These are phyloP conservation scores for Smutsia gigantea DNA, from an alignment of 2,797 vertebrate genomes.

Conservation along the genomic window DNA sequence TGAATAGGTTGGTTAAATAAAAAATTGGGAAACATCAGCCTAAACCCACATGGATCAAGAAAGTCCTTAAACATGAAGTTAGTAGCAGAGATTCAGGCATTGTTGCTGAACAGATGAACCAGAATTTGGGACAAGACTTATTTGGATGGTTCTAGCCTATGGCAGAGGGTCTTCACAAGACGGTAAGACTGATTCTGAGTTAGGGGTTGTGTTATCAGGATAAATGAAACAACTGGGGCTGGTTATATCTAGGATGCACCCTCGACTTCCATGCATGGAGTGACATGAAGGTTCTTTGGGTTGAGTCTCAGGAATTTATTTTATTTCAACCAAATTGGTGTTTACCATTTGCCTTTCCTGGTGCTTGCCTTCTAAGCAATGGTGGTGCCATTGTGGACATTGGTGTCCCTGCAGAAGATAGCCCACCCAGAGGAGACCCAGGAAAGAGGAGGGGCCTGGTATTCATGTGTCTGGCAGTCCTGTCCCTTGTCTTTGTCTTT, in stretches of 20 bases:
- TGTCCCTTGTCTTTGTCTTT: background rate
- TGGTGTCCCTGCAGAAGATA: background rate
- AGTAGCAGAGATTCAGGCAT: background rate
- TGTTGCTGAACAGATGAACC: accelerated
- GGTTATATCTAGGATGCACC: no score
- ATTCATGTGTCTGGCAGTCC: background rate
- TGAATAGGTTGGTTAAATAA: background rate
- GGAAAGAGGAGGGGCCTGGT: background rate
- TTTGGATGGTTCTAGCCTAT: background rate
- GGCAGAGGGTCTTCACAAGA: background rate
- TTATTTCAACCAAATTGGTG: background rate
- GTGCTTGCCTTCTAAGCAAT: background rate
- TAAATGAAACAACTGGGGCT: accelerated
- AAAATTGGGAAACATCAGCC: background rate
- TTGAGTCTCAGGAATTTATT: background rate
- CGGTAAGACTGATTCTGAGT: background rate
- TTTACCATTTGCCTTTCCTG: no score
- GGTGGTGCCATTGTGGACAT: no score
- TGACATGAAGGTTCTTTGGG: background rate
- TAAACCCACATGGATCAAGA: background rate
- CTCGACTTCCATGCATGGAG: background rate
- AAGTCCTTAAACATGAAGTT: background rate
- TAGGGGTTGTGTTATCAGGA: background rate
- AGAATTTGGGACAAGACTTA: background rate
- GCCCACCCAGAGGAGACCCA: background rate